These are phyloP conservation scores for Graptemys geographica DNA, from an alignment of 2,797 vertebrate genomes.

Conservation along the genomic window DNA sequence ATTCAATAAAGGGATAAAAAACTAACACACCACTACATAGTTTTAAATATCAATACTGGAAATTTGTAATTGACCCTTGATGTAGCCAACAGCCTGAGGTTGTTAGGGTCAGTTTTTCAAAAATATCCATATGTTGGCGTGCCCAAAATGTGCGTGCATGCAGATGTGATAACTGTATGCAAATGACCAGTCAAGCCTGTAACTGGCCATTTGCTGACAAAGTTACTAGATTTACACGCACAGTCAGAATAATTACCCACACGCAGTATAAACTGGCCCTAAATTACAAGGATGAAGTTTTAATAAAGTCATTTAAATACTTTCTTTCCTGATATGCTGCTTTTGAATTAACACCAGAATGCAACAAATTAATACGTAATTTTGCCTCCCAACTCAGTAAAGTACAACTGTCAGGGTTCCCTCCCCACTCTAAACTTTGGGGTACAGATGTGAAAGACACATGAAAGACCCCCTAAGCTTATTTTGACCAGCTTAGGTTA, in stretches of 20 bases:
- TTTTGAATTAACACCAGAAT: background rate
- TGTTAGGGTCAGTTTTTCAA: background rate
- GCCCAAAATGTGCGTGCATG: background rate
- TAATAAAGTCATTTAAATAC: background rate
- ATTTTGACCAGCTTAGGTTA: no score
- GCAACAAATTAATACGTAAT: background rate
- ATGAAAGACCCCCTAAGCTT: no score
- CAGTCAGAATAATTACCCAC: rapidly evolving
- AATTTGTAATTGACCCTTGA: background rate
- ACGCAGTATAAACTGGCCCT: background rate
- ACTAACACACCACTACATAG: background rate
- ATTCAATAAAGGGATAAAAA: background rate
- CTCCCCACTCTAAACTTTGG: no score
- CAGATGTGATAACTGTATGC: background rate
- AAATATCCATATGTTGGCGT: rapidly evolving
- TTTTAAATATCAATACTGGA: background rate
- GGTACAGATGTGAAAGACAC: no score
- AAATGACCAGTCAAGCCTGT: background rate
- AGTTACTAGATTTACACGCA: background rate
- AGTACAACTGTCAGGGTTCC: background rate
- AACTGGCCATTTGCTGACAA: background rate
- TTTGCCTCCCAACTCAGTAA: background rate
- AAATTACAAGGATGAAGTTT: background rate
- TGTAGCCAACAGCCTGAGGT: background rate
- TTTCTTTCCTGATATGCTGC: background rate